Conservation (phyloP, 1,140 invertebrate species). For the Elysia chlorotica region DNA sequence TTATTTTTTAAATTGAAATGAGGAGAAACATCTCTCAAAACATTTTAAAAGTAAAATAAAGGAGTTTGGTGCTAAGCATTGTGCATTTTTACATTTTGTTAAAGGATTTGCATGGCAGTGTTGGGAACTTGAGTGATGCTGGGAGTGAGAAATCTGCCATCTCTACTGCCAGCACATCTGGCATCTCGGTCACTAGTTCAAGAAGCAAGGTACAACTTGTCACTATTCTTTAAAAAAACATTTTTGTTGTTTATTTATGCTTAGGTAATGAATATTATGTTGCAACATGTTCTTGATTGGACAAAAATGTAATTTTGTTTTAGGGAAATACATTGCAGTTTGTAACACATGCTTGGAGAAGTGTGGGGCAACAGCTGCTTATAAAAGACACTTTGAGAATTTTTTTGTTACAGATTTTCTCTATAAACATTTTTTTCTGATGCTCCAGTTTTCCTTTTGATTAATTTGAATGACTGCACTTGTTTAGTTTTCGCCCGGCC, state of each 20-base stretch:
- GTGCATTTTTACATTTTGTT: not conserved
- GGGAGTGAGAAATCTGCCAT: conserved; percentile 32
- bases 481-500: not conserved
- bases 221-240: not conserved
- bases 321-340: not conserved
- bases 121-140: conserved; percentile 35
- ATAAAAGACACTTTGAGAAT: not conserved
- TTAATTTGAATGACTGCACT: no score
- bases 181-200: conserved; percentile 31
- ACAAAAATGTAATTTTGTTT: not conserved
- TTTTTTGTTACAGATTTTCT: not conserved
- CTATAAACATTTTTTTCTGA: not conserved
- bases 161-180: conserved; percentile 34
- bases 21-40: not conserved
- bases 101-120: conserved; percentile 10
- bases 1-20: not conserved
- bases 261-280: no score
- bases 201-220: conserved; percentile 33
- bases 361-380: not conserved
- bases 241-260: not conserved
- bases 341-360: not conserved
- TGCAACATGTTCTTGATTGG: not conserved
- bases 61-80: not conserved
- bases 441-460: no score
- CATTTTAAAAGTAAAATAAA: not conserved